phyloP scores from a whole-genome alignment of 2,797 vertebrate genomes.

The Triplophysa bombifrons region DNA sequence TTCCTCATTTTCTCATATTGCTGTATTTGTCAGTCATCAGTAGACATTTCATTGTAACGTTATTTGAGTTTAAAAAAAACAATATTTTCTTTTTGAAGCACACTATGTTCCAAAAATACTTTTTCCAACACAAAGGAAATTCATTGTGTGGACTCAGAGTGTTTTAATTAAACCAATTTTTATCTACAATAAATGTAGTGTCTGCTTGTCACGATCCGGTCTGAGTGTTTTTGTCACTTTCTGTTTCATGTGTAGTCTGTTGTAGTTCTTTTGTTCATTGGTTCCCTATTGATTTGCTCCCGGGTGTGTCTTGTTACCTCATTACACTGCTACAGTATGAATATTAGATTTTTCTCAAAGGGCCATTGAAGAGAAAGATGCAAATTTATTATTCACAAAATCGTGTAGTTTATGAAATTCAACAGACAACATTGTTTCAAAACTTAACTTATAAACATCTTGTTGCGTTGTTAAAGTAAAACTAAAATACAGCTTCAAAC shows the following conservation, averaged over 20 bases:
- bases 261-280: too few species aligned
- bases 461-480: background rate
- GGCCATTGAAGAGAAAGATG: background rate
- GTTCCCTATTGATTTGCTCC: too few species aligned
- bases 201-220: too few species aligned
- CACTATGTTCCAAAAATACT: constrained; percentile 10
- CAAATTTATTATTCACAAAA: background rate
- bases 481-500: background rate
- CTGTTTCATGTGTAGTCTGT: too few species aligned
- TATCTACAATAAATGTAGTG: background rate
- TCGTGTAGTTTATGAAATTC: background rate
- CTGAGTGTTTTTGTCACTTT: too few species aligned
- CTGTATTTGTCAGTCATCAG: too few species aligned
- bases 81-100: too few species aligned
- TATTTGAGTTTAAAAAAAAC: too few species aligned
- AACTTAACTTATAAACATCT: background rate
- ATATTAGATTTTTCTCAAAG: constrained; percentile 3
- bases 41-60: too few species aligned
- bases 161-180: constrained; percentile 75
- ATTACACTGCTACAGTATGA: background rate
- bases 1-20: background rate
- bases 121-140: constrained; percentile 10
- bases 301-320: background rate
- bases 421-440: background rate
- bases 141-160: constrained; percentile 58